These are phyloP conservation scores for Plectropomus leopardus DNA, from an alignment of 2,113 vertebrate genomes.

Conservation along the genomic window DNA sequence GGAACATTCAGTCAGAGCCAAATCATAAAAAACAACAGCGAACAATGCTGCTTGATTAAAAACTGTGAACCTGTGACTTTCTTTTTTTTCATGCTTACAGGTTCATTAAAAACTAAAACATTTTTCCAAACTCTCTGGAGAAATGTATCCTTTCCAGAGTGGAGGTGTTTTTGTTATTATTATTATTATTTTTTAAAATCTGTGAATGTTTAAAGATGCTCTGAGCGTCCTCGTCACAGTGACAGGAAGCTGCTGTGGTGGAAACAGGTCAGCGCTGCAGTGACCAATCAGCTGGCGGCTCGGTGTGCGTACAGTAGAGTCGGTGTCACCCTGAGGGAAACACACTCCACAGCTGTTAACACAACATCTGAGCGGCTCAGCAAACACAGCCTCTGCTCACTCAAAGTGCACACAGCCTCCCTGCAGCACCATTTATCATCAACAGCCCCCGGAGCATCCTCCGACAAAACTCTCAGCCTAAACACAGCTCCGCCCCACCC, in stretches of 20 bases:
- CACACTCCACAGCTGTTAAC: constrained; percentile 46
- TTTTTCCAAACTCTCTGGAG: background rate
- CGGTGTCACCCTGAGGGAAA: constrained; percentile 37
- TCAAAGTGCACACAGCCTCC: constrained; percentile 40
- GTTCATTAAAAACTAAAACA: constrained; percentile 18
- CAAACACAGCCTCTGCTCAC: constrained; percentile 40
- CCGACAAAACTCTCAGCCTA: constrained; percentile 48
- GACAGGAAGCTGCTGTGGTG: background rate
- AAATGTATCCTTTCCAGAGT: too few species aligned
- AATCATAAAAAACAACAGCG: background rate
- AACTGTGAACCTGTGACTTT: background rate
- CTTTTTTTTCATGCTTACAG: background rate
- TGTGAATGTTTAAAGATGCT: background rate
- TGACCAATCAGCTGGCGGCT: constrained; percentile 40
- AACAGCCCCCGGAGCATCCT: constrained; percentile 35
- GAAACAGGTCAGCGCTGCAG: background rate
- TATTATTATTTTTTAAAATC: too few species aligned
- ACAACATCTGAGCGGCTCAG: constrained; percentile 63
- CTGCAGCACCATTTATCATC: constrained; percentile 60
- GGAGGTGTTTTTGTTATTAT: background rate
- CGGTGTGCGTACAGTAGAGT: constrained; percentile 35
- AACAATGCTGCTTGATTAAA: constrained; percentile 6
- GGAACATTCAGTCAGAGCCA: background rate
- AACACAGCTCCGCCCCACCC: constrained; percentile 40
- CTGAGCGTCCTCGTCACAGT: fast-evolving